Percentiles rank a stretch among this genome's conserved stretches.
Conservation (phyloP, 2,797 vertebrate species). For the Schizopygopsis pylzovi region DNA sequence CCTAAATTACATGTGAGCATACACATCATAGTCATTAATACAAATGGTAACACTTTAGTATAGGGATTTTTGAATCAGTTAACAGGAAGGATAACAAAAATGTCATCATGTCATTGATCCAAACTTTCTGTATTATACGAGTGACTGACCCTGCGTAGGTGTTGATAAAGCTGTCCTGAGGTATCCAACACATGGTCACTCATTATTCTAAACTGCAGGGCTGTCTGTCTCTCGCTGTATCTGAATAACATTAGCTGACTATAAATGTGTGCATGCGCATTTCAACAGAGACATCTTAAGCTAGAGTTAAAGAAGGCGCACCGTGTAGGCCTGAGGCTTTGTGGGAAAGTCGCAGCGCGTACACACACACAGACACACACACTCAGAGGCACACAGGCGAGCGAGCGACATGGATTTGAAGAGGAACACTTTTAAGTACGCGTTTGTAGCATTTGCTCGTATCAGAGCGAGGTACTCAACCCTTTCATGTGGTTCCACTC, state of each 20-base stretch:
- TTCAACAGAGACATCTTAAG: slow-evolving; percentile 63
- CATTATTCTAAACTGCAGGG: slow-evolving; percentile 3
- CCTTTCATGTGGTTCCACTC: slow-evolving; percentile 59
- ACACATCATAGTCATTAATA: neutral
- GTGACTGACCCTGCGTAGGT: slow-evolving; percentile 16
- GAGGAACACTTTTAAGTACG: slow-evolving; percentile 65
- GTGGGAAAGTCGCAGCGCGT: slow-evolving; percentile 53
- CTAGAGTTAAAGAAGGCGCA: slow-evolving; percentile 59
- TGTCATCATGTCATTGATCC: neutral
- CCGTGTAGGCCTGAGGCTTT: slow-evolving; percentile 64
- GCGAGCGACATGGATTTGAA: slow-evolving; percentile 60
- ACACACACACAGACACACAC: slow-evolving; percentile 43
- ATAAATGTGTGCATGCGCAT: slow-evolving; percentile 32
- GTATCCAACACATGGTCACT: neutral
- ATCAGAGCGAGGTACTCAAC: slow-evolving; percentile 63
- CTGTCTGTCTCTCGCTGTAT: slow-evolving; percentile 22
- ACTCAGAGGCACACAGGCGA: slow-evolving; percentile 47
- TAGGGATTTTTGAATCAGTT: too few species aligned
- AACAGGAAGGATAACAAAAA: too few species aligned
- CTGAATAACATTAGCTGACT: slow-evolving; percentile 49
- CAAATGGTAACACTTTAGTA: neutral
- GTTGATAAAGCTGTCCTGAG: neutral
- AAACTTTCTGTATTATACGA: neutral
- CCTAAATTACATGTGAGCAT: neutral
- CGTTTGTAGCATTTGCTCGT: slow-evolving; percentile 66